Evolutionary conservation across 2,888 invertebrate species (phyloP).

Genomic region (Fragum fragum): DNA sequence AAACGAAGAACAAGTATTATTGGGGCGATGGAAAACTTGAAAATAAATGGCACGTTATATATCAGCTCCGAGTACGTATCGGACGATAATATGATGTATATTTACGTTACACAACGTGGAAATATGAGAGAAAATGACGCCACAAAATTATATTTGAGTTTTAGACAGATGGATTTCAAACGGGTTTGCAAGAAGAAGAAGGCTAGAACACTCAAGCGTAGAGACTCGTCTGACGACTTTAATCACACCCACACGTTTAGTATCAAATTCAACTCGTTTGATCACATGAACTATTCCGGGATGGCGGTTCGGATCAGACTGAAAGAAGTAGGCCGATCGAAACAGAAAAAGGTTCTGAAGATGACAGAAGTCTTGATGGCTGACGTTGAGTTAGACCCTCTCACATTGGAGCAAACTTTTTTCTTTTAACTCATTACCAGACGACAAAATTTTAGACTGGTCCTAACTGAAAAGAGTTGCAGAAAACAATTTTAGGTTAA

Average conservation of each 20-base stretch:
- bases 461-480: too few relatives aligned
- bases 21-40: too few relatives aligned
- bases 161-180: background rate
- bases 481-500: too few relatives aligned
- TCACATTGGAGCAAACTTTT: background rate
- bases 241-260: background rate
- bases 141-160: too few relatives aligned
- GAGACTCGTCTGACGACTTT: background rate
- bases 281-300: background rate
- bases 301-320: background rate
- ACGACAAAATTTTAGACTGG: too few relatives aligned
- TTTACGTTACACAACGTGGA: too few relatives aligned
- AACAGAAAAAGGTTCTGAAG: background rate
- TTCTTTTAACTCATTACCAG: conserved; percentile 1
- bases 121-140: too few relatives aligned
- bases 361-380: background rate
- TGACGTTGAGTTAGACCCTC: background rate
- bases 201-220: background rate
- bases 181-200: background rate
- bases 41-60: too few relatives aligned
- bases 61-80: too few relatives aligned
- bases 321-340: background rate
- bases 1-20: too few relatives aligned
- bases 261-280: background rate
- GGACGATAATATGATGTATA: too few relatives aligned